These are phyloP conservation scores for Chromobotia macracanthus DNA, from an alignment of 2,797 vertebrate species.

Conservation along the genomic window DNA sequence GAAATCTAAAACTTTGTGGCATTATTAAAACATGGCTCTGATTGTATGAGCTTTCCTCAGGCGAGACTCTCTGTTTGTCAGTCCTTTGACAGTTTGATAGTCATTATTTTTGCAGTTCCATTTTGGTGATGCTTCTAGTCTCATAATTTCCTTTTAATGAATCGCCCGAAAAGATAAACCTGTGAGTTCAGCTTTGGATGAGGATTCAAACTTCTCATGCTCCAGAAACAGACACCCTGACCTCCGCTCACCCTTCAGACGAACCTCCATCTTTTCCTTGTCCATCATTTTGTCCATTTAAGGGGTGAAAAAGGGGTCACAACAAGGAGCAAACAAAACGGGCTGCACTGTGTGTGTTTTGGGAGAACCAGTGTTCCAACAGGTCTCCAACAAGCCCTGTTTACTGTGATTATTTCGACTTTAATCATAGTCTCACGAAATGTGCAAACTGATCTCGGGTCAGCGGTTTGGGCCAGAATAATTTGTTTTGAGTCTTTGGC, in stretches of 20 bases:
- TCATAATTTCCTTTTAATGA: constrained; percentile 4
- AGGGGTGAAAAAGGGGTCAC: constrained; percentile 35
- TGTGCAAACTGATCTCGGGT: constrained; percentile 1
- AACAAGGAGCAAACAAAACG: neutral
- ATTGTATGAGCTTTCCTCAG: neutral
- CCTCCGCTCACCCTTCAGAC: neutral
- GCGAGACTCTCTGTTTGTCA: neutral
- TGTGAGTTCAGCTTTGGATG: neutral
- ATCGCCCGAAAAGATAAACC: neutral
- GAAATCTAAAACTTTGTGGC: neutral
- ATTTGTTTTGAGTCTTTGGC: constrained; percentile 48
- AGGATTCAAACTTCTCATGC: neutral
- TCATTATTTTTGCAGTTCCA: constrained; percentile 4
- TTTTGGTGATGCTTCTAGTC: neutral
- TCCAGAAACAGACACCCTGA: neutral
- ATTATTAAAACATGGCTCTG: neutral
- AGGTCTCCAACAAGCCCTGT: constrained; percentile 15
- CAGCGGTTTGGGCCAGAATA: neutral
- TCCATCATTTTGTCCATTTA: constrained; percentile 6
- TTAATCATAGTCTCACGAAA: constrained; percentile 33
- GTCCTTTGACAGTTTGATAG: neutral
- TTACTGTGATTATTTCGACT: constrained; percentile 47
- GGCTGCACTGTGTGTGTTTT: constrained; percentile 16
- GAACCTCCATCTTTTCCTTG: neutral
- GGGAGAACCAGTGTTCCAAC: neutral